phyloP scores from a whole-genome alignment of 2,797 vertebrate species.

The Helicolenus hilgendorfi region DNA sequence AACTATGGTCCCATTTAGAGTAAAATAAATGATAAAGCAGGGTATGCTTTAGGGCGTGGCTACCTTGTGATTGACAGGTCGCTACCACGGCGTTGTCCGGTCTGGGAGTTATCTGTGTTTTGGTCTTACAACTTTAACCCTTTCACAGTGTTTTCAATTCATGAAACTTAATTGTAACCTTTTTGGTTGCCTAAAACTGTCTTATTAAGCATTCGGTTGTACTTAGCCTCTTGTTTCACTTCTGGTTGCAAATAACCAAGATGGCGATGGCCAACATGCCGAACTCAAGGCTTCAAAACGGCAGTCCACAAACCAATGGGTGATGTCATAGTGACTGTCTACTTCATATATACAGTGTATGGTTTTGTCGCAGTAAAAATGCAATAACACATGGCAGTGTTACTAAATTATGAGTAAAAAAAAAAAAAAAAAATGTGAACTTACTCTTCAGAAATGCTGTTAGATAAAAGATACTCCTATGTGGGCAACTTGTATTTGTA shows the following conservation, averaged over 20 bases:
- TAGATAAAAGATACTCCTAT: background rate
- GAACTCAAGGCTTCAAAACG: background rate
- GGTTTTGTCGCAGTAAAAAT: background rate
- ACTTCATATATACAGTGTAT: background rate
- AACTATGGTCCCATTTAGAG: no score
- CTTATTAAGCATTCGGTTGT: background rate
- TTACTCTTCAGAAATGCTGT: background rate
- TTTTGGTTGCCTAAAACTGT: background rate
- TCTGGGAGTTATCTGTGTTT: background rate
- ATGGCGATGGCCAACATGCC: background rate
- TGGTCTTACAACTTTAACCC: background rate
- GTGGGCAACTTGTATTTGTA: background rate
- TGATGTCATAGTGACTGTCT: background rate
- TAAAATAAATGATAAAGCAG: no score
- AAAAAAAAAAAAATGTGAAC: background rate
- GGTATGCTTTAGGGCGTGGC: no score
- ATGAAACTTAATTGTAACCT: background rate
- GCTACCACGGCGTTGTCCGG: background rate
- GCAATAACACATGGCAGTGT: background rate
- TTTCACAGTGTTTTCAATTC: background rate
- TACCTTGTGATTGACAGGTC: background rate
- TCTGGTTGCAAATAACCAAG: background rate
- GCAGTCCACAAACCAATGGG: background rate
- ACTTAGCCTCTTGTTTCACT: background rate
- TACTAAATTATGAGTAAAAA: background rate